A percentile compares a stretch with the other conserved stretches of the same genome.
Conservation (phyloP, 2,113 vertebrate species). For the Lophochroa leadbeateri region DNA sequence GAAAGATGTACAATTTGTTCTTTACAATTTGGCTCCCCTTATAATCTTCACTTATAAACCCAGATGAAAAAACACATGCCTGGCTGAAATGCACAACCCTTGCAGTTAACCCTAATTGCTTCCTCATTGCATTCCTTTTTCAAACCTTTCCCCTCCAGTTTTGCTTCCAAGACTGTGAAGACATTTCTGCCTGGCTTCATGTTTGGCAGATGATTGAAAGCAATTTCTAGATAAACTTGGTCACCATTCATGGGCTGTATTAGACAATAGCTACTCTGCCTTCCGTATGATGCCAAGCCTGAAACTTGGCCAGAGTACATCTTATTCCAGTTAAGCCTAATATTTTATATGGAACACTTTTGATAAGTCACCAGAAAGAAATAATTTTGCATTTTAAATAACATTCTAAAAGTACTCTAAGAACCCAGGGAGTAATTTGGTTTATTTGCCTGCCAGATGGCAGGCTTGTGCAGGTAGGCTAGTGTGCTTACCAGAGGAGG, state of each 20-base stretch:
- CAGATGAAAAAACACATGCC: constrained; percentile 15
- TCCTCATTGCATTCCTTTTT: not conserved
- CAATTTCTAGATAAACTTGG: constrained; percentile 11
- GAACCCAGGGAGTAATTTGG: not conserved
- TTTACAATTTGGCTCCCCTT: constrained; percentile 30
- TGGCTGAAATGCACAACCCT: constrained; percentile 17
- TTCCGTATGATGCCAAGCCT: not conserved
- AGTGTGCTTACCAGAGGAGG: not conserved
- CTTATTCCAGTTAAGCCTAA: not conserved
- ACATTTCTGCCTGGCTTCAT: not conserved
- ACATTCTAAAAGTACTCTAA: not conserved
- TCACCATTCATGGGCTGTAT: not conserved
- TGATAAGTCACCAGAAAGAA: not conserved
- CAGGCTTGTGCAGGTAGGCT: not conserved
- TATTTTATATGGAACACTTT: not conserved
- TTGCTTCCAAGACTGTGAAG: constrained; percentile 9
- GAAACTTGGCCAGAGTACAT: constrained; percentile 33
- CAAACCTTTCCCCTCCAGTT: not conserved
- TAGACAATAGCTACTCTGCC: not conserved
- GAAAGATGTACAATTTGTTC: constrained; percentile 49
- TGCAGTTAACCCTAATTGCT: not conserved
- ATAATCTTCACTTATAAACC: not conserved
- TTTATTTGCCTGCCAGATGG: not conserved
- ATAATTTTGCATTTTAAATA: constrained; percentile 13
- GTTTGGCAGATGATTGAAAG: not conserved